Evolutionary conservation across 2,888 invertebrate species (phyloP), one percentile per base, ranked within the genome.

Genomic region (Mythimna loreyi): DNA sequence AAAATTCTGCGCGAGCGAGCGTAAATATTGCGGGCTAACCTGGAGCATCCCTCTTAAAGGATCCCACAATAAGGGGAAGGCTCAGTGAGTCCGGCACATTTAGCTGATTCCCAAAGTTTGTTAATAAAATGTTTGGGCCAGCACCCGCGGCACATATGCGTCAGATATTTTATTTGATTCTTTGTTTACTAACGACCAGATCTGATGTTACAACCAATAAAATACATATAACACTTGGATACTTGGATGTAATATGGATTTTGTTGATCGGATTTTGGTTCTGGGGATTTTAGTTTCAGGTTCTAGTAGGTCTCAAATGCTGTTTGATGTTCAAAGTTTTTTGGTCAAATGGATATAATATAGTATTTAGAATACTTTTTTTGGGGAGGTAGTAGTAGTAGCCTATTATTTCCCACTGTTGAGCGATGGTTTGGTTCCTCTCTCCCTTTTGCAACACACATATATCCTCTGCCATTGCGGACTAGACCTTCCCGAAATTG

Each of bases 111-210:
- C 80, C 45, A 67, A 87, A 87, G 78, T 87, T 86, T 87, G 82
- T 85, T 87, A 87, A 87, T 87, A 87, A 86, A 87, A 87, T 79
- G 75, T 75, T 78, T 72, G 70, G 67, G 71, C 61, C 62, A 79
- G 77, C 78, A 78, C 74, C 77, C 72, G 72, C 77, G 56, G 57
- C 69, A 74, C 83, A 84, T 55, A 76, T 82, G 84, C 62, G 79
- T 61, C 69, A 68, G 67, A 78, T 78, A 64, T 82, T 82, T 79
- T 83, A 83, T 82, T 75, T 72, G 60, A 79, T 79, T 80, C 78
- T 74, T 85, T 86, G 83, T 84, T 86, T 84, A 83, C 83, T 79
- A 81, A 85, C 82, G 82, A 78, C 76, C 72, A 61, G 53, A 67
- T 71, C 75, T 62, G 77, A 81, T 81, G 74, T 72, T 75, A 69